phyloP scores from a whole-genome alignment of 2,888 invertebrate genomes.

The Orthosia gracilis region DNA sequence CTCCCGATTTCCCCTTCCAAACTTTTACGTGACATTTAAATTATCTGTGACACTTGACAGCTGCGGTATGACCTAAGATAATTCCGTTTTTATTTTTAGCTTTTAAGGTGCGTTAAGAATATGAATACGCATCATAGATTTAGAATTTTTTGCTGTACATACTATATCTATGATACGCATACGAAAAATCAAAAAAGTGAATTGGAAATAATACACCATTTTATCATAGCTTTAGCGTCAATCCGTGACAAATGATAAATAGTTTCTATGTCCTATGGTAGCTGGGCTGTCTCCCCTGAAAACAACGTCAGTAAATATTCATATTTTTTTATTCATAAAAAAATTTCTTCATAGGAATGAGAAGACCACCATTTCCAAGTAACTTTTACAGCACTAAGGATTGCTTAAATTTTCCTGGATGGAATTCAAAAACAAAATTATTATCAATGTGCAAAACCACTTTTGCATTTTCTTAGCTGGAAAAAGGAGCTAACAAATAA shows the following conservation, averaged over 20 bases:
- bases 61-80: constrained; percentile 1
- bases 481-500: constrained; percentile 41
- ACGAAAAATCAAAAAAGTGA: no score
- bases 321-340: no score
- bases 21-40: constrained; percentile 16
- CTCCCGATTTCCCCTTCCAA: constrained; percentile 4
- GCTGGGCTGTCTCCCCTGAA: no score
- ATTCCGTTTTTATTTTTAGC: not conserved
- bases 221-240: no score
- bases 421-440: not conserved
- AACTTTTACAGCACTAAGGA: not conserved
- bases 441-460: constrained; percentile 11
- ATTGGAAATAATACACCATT: no score
- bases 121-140: no score
- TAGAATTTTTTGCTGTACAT: no score
- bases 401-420: not conserved
- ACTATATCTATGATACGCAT: no score
- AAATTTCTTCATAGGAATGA: not conserved
- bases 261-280: no score
- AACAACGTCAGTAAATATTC: no score
- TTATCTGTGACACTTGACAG: constrained; percentile 30
- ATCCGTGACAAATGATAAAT: no score
- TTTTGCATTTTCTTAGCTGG: constrained; percentile 7
- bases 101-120: not conserved
- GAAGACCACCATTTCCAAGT: not conserved